Conservation (phyloP, 2,797 vertebrate genomes). For the Lepilemur septentrionalis region DNA sequence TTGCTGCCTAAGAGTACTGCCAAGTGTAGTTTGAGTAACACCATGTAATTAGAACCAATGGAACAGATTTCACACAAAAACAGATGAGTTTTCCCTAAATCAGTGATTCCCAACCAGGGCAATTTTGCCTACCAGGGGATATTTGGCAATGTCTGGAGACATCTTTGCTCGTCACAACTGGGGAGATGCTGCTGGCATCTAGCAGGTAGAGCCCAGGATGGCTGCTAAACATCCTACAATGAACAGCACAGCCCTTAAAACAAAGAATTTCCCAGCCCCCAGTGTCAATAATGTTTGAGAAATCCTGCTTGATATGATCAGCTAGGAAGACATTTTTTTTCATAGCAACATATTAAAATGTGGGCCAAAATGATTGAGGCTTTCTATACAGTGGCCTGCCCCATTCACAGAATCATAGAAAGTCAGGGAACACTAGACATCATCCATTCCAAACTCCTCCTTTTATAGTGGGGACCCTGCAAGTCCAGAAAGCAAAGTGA, state of each 20-base stretch:
- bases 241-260: neutral
- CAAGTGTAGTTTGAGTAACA: neutral
- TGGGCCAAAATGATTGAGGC: neutral
- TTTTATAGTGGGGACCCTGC: accelerated
- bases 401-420: neutral
- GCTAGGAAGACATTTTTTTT: neutral
- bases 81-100: neutral
- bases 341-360: neutral
- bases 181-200: neutral
- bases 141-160: neutral
- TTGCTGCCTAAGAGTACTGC: neutral
- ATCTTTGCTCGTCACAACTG: neutral
- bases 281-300: neutral
- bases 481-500: neutral
- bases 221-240: neutral
- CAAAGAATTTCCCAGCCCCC: neutral
- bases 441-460: neutral
- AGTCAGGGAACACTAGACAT: neutral
- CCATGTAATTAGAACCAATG: neutral
- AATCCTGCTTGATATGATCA: neutral
- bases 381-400: neutral
- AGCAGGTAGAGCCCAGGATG: neutral
- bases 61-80: neutral
- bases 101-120: neutral
- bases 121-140: neutral